phyloP scores from a whole-genome alignment of 2,113 vertebrate species.

The Colinus virginianus region DNA sequence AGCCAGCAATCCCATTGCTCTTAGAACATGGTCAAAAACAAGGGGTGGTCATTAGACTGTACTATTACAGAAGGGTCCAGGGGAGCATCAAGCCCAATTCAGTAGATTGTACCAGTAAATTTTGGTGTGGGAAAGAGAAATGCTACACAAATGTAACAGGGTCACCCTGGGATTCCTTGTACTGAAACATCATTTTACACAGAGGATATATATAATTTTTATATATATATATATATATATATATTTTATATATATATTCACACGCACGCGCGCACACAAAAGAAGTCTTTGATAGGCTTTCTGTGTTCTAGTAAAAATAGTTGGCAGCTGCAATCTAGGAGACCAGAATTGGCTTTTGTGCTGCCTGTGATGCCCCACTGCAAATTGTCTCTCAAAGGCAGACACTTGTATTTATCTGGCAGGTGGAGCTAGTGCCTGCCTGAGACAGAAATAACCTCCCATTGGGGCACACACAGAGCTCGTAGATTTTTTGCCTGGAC shows the following conservation, averaged over 20 bases:
- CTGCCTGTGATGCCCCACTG: conserved; percentile 66
- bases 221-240: conserved; percentile 79
- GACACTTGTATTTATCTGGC: conserved; percentile 94
- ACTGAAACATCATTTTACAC: conserved; percentile 87
- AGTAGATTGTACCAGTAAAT: conserved; percentile 26
- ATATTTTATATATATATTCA: conserved; percentile 54
- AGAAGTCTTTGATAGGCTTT: conserved; percentile 83
- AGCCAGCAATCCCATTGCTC: conserved; percentile 22
- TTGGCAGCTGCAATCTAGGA: conserved; percentile 76
- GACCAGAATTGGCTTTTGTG: conserved; percentile 73
- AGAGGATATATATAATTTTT: conserved; percentile 84
- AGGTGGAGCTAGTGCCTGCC: conserved; percentile 93
- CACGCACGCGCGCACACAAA: conserved; percentile 65
- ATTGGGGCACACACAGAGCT: conserved; percentile 96
- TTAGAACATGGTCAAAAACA: conserved; percentile 24
- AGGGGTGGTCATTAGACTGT: conserved; percentile 6
- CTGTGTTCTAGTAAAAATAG: conserved; percentile 85
- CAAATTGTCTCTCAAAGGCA: conserved; percentile 87
- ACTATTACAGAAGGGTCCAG: conserved; percentile 14
- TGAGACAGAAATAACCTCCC: conserved; percentile 95
- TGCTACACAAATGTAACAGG: conserved; percentile 79
- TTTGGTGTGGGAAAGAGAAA: conserved; percentile 53
- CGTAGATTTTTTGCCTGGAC: conserved; percentile 93
- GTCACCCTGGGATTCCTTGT: conserved; percentile 89
- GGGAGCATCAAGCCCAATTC: conserved; percentile 47